Base-by-base conservation (phyloP, 2,113 vertebrate species). In the Ramphastos sulfuratus region DNA sequence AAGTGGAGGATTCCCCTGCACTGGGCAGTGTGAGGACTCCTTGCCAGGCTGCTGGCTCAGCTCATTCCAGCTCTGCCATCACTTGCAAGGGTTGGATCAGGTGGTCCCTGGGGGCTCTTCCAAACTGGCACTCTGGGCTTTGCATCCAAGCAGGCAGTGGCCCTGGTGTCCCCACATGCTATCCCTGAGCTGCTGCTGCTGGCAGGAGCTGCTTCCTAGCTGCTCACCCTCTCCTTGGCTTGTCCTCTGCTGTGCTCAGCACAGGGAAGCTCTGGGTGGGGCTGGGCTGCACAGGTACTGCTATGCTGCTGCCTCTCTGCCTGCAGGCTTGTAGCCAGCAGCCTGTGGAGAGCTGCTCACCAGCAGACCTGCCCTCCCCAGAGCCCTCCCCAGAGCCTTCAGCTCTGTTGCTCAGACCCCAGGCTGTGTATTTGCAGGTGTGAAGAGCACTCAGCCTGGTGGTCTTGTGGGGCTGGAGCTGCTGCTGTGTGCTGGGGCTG, bases 131-230 rank as follows among this genome's bases (percentile, higher is more conserved):
- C 37, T 37, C 37, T 37, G 37, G 37, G 37, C 37, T 37, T 37
- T 98, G 98, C 84, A 96, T 98, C 86, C 94, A 71, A 54, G 89
- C 96, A 65, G 97, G 97, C 98, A 65, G 82, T 27, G 17, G 16
- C 24, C 54, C 64, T 11, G 9, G 4, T 70, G 60, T 91, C 24
- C 46, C 23, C 11, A 27, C 8, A 4, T 13, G 4, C 12, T 25
- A 15, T 63, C 31, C 27, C n/a, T 42, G 79, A 72, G 55, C 37
- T 75, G 60, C 44, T 80, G 2, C 55, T 75, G 28, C 82, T 74
- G 77, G 39, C 52, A 80, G 63, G 48, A 83, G 27, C 58, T 80
- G 33, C 28, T 64, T 67, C 25, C 33, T 65, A n/a, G 35, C 21
- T 56, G 12, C 44, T 75, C 18, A 7, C 23, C 44, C 54, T 80